Conservation (phyloP, 2,113 vertebrate species). For the Eulemur rufifrons region DNA sequence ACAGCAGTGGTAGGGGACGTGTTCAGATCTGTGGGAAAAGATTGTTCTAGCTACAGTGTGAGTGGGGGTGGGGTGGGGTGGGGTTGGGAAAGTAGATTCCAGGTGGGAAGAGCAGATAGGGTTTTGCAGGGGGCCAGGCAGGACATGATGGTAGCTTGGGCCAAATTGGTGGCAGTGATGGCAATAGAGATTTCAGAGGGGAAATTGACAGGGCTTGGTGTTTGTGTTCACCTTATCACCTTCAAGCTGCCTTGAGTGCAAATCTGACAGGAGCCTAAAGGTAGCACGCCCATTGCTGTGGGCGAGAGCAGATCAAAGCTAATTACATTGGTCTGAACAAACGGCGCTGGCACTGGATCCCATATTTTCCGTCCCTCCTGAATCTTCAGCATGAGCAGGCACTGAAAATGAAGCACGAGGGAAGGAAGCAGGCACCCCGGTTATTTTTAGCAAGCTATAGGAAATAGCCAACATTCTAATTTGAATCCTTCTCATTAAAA, state of each 20-base stretch:
- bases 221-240: not conserved
- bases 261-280: not conserved
- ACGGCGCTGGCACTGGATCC: not conserved
- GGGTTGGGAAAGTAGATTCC: not conserved
- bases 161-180: not conserved
- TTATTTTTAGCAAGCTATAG: constrained; percentile 68
- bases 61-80: too few relatives aligned
- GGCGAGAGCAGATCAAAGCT: not conserved
- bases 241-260: constrained; percentile 27
- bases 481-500: constrained; percentile 68
- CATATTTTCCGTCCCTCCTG: constrained; percentile 5
- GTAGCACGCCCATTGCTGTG: not conserved
- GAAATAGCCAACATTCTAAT: constrained; percentile 55
- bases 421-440: constrained; percentile 31
- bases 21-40: not conserved
- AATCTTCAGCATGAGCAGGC: constrained; percentile 46
- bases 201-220: not conserved
- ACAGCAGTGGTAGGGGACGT: not conserved
- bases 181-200: not conserved
- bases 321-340: constrained; percentile 12
- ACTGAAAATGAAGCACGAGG: not conserved
- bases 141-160: not conserved
- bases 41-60: not conserved
- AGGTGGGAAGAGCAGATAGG: not conserved
- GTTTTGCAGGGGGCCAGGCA: not conserved